These are phyloP conservation scores for Tenrec ecaudatus DNA, from an alignment of 2,113 vertebrate genomes.

Conservation along the genomic window DNA sequence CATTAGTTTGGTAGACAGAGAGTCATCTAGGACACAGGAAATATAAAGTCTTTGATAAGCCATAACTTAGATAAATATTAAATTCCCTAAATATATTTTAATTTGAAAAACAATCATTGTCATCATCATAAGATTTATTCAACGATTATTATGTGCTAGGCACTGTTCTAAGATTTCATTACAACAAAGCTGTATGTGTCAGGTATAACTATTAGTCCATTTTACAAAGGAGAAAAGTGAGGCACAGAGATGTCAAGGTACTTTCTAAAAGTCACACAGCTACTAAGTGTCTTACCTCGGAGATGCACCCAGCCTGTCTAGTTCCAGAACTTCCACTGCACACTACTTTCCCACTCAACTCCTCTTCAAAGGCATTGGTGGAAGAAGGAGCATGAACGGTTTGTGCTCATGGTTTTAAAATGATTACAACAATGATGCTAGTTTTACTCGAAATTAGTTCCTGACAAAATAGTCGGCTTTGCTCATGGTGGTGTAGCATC, in stretches of 20 bases:
- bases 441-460: neutral
- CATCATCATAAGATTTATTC: neutral
- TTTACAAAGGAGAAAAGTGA: slow-evolving; percentile 22
- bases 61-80: slow-evolving; percentile 25
- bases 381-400: neutral
- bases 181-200: neutral
- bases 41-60: neutral
- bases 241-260: neutral
- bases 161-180: neutral
- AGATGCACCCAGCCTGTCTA: neutral
- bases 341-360: neutral
- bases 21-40: neutral
- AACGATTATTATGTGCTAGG: neutral
- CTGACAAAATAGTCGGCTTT: neutral
- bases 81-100: neutral
- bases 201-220: neutral
- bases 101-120: neutral
- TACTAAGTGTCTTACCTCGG: neutral
- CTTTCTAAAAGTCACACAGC: neutral
- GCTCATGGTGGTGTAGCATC: neutral
- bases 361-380: neutral
- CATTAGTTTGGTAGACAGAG: neutral
- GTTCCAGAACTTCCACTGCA: neutral
- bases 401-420: neutral
- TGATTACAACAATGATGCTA: neutral